phyloP scores from a whole-genome alignment of 2,888 invertebrate species.

The Limenitis camilla region DNA sequence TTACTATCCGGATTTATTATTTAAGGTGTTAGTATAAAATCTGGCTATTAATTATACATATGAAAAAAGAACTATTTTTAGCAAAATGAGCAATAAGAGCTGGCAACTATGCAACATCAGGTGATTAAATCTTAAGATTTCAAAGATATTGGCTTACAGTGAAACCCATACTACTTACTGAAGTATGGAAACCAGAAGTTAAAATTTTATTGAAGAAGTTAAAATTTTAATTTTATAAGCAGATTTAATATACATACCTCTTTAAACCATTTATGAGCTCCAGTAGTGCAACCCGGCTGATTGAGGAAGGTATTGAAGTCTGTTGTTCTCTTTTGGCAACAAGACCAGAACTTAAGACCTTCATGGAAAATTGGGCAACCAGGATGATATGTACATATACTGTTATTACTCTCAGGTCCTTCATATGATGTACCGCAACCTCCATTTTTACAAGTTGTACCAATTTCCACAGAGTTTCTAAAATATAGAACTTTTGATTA shows the following conservation, averaged over 20 bases:
- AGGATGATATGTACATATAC: conserved; percentile 86
- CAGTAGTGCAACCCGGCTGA: conserved; percentile 91
- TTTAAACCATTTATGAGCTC: conserved; percentile 89
- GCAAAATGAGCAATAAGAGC: too few species aligned
- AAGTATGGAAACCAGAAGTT: background rate
- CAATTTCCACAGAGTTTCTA: conserved; percentile 51
- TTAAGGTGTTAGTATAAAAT: background rate
- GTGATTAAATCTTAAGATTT: too few species aligned
- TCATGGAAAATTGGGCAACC: conserved; percentile 96
- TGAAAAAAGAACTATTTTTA: background rate
- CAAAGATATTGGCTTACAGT: background rate
- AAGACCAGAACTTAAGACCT: conserved; percentile 97
- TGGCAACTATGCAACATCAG: too few species aligned
- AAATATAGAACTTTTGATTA: background rate
- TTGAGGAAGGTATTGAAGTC: conserved; percentile 95
- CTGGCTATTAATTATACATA: background rate
- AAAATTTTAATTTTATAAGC: too few species aligned
- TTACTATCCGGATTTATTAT: background rate
- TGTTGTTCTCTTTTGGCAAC: conserved; percentile 93
- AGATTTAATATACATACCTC: conserved; percentile 60
- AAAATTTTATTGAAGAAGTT: too few species aligned
- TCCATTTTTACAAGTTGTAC: conserved; percentile 89
- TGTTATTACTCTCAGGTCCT: conserved; percentile 76
- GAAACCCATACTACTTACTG: background rate
- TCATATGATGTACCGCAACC: conserved; percentile 83